Evolutionary conservation across 2,888 invertebrate species (phyloP), one percentile per base, ranked within the genome.

Genomic region (Osmoderma eremita): DNA sequence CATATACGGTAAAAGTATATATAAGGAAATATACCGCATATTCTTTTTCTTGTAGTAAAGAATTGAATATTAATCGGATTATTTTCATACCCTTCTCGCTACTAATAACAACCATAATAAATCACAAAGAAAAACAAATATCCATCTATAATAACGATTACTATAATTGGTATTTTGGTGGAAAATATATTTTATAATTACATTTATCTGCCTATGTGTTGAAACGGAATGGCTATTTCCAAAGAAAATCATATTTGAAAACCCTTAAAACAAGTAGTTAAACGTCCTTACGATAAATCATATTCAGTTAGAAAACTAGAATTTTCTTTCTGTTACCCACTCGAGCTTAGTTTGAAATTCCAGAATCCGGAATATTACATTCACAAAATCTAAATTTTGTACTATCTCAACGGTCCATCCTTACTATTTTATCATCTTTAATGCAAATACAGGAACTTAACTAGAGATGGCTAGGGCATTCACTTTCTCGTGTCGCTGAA

Each of bases 231-330:
- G 42, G 20, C 45, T 61, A 49, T 67, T 70, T 64, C 70, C 53
- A 24, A 67, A 58, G 39, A 53, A 15, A 41, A 49, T 58, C 20
- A 20, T 15, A 51, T 75, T 8, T 78, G 76, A 71, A 81, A 79
- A 70, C 78, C 75, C 69, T 80, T 71, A 38, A 81, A 78, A 58
- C 79, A 70, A 67, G n/a, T n/a, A n/a, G n/a, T n/a, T n/a, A n/a
- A n/a, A n/a, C n/a, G n/a, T n/a, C n/a, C n/a, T n/a, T n/a, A n/a
- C n/a, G n/a, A n/a, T n/a, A n/a, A n/a, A n/a, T n/a, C n/a, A n/a
- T n/a, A n/a, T n/a, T n/a, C n/a, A n/a, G n/a, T n/a, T n/a, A n/a
- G n/a, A n/a, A n/a, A n/a, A n/a, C n/a, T n/a, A n/a, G n/a, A n/a
- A n/a, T n/a, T n/a, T n/a, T n/a, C n/a, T n/a, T n/a, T n/a, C n/a